Evolutionary conservation across 2,888 invertebrate genomes (phyloP), one percentile per base, ranked within the genome.

Genomic region (Acrobasis repandana): DNA sequence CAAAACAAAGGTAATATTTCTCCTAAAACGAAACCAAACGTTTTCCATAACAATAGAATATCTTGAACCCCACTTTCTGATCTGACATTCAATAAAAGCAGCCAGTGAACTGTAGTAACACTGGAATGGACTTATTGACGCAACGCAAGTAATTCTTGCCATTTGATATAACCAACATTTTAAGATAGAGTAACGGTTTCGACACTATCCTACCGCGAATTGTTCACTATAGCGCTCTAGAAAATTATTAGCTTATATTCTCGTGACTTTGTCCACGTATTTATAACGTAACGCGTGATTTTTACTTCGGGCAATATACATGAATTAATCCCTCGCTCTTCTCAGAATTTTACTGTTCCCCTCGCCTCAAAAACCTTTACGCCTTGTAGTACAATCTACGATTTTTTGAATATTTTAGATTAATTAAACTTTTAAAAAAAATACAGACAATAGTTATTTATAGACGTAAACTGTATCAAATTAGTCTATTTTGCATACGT

Each of bases 121-220:
- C 50, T 56, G 56, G 50, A 52, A 34, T 65, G 62, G 66, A 60
- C 63, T 65, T 59, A 67, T 70, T 72, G 72, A 65, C 69, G 72
- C 73, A 70, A 72, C 68, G 63, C 61, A 67, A 71, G 70, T 69
- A 70, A 73, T 75, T 76, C 69, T 71, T 71, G 69, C 70, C 72
- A 73, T 75, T 77, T 75, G 63, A 71, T 73, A 72, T 72, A 66
- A 64, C 49, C 61, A 36, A 60, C 57, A 47, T 61, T 66, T 69
- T 74, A 72, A 69, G 65, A 71, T 67, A 68, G 63, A 66, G 69
- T 69, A 69, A 72, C 62, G 54, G 65, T 75, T 75, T 74, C 75
- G 38, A 36, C 49, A 58, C 49, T 64, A 70, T 70, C 67, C 61
- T 56, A 47, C 56, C 54, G 18, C 54, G 57, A 68, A 66, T 63